Percentiles rank a stretch among this genome's conserved stretches.
Evolutionary conservation across 2,797 vertebrate species (phyloP).

Genomic region (Myripristis murdjan): DNA sequence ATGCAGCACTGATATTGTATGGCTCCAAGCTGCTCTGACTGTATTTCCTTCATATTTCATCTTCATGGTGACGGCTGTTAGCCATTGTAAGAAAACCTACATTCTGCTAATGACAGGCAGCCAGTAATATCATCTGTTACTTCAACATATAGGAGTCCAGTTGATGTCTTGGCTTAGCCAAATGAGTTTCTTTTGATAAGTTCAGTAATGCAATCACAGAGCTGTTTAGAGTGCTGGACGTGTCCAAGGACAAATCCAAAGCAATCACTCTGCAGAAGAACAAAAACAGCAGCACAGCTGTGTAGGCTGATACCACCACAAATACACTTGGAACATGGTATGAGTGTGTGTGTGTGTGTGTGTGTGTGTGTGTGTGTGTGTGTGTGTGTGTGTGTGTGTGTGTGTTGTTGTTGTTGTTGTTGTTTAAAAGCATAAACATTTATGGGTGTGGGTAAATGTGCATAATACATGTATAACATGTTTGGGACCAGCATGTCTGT

Average conservation of each 20-base stretch:
- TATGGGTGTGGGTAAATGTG: too few species aligned
- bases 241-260: too few species aligned
- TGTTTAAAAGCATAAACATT: too few species aligned
- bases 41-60: constrained; percentile 28
- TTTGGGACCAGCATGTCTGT: too few species aligned
- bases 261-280: too few species aligned
- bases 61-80: constrained; percentile 20
- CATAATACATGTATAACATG: too few species aligned
- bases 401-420: too few species aligned
- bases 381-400: too few species aligned
- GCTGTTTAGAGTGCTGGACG: too few species aligned
- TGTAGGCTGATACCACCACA: background rate
- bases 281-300: too few species aligned
- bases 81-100: constrained; percentile 12
- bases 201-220: background rate
- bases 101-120: constrained; percentile 28
- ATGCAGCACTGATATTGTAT: constrained; percentile 24
- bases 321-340: background rate
- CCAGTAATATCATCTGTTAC: constrained; percentile 19
- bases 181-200: constrained; percentile 29
- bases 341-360: background rate
- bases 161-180: background rate
- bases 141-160: constrained; percentile 1
- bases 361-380: too few species aligned
- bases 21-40: constrained; percentile 8